These are phyloP conservation scores for Sturnira hondurensis DNA, from an alignment of 2,113 vertebrate species.

Conservation along the genomic window DNA sequence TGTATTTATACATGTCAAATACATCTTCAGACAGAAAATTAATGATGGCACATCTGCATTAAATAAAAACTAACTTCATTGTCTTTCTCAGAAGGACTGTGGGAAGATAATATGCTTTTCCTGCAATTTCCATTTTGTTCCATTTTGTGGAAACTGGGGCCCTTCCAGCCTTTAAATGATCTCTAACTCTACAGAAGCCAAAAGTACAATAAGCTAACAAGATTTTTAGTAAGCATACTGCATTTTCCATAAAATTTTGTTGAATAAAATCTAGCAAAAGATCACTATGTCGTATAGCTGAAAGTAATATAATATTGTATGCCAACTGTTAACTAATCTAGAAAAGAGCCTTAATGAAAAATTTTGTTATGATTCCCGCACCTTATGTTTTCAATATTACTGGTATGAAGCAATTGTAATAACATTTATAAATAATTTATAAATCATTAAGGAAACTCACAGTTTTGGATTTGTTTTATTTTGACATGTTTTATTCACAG, in stretches of 20 bases:
- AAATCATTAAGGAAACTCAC: neutral
- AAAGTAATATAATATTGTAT: neutral
- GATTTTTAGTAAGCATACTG: neutral
- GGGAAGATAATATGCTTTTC: neutral
- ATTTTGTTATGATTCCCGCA: neutral
- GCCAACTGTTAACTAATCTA: neutral
- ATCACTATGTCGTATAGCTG: too few relatives aligned
- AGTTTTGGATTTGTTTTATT: neutral
- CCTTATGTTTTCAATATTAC: neutral
- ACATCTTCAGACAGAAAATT: neutral
- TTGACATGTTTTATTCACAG: neutral
- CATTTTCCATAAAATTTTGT: slow-evolving; percentile 3
- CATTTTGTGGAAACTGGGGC: slow-evolving; percentile 3
- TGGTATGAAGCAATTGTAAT: neutral
- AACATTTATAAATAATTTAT: neutral
- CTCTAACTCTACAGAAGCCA: neutral
- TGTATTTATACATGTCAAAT: neutral
- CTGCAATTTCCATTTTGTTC: neutral
- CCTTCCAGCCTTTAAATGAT: slow-evolving; percentile 18
- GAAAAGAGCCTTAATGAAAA: neutral
- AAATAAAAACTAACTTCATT: neutral
- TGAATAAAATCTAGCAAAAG: neutral
- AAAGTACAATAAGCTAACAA: neutral
- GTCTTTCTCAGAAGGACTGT: neutral
- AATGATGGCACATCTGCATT: neutral